Conservation (phyloP, 2,797 vertebrate species). For the Enteromius mattozi region DNA sequence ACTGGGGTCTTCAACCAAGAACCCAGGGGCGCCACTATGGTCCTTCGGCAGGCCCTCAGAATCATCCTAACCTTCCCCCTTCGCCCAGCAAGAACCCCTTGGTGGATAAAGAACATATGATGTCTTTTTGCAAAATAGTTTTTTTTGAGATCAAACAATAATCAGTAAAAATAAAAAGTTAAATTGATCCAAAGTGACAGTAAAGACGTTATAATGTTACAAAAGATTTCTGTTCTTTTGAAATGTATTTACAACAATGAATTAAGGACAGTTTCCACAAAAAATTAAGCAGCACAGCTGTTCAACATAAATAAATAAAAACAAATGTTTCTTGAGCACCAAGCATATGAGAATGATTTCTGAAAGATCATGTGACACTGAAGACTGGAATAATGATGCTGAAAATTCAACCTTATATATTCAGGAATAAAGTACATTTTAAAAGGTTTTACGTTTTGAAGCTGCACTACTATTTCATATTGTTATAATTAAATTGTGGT, state of each 20-base stretch:
- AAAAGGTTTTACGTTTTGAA: neutral
- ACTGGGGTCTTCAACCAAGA: neutral
- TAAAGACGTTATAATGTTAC: neutral
- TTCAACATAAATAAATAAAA: neutral
- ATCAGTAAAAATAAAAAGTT: neutral
- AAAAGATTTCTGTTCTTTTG: neutral
- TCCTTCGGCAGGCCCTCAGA: neutral
- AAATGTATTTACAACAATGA: neutral
- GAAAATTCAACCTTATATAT: neutral
- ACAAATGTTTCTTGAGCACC: neutral
- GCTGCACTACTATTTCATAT: neutral
- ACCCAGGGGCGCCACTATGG: neutral
- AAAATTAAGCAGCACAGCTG: neutral
- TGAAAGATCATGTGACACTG: neutral
- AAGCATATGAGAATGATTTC: neutral
- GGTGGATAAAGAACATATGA: neutral
- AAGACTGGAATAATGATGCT: neutral
- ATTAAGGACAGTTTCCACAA: neutral
- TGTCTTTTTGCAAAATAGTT: neutral
- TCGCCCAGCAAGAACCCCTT: neutral
- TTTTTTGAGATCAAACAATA: neutral
- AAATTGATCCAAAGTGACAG: neutral
- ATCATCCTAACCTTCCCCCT: neutral
- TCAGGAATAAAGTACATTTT: neutral
- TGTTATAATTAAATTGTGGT: neutral